Evolutionary conservation across 2,888 invertebrate species (phyloP), one percentile per base, ranked within the genome.

Genomic region (Stramonita haemastoma): DNA sequence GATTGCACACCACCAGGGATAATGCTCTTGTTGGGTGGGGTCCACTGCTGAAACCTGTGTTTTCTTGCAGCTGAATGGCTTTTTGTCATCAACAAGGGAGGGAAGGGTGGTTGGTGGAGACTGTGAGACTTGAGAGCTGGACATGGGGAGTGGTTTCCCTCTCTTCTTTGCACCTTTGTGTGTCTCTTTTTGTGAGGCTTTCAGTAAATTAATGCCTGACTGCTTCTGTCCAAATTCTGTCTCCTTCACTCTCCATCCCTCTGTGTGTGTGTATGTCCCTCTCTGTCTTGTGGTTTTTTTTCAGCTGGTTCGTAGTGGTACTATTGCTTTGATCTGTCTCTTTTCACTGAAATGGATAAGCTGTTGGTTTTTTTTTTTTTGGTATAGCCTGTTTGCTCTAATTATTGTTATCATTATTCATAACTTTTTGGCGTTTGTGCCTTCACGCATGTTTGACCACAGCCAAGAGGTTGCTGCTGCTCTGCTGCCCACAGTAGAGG

Each of bases 371-470:
- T 19, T 19, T 60, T 19, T 60, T 60, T n/a, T n/a, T 8, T n/a
- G 73, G 26, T 11, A 22, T 8, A 22, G 4, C 22, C 22, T 13
- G 2, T 2, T 60, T 60, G 17, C 22, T 60, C n/a, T n/a, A n/a
- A n/a, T n/a, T n/a, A n/a, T 60, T 60, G 4, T 60, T 1, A 26
- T 2, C 4, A 26, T 66, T 73, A 8, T 73, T 26, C 26, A 29
- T 73, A 29, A 73, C 73, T 73, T 73, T 73, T 73, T 73, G 29
- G 73, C 73, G 17, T 73, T 73, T 73, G 73, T 73, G 73, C 73
- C 73, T 73, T 73, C 73, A 73, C 70, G 5, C 11, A 73, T 26
- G 17, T 29, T 73, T n/a, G n/a, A 73, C 29, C 73, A 73, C 73
- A 73, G 73, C 73, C 73, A 73, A 29, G 73, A 73, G n/a, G 26